Evolutionary conservation across 2,888 invertebrate genomes (phyloP), one percentile per base, ranked within the genome.

Genomic region (Synanthedon tipuliformis): DNA sequence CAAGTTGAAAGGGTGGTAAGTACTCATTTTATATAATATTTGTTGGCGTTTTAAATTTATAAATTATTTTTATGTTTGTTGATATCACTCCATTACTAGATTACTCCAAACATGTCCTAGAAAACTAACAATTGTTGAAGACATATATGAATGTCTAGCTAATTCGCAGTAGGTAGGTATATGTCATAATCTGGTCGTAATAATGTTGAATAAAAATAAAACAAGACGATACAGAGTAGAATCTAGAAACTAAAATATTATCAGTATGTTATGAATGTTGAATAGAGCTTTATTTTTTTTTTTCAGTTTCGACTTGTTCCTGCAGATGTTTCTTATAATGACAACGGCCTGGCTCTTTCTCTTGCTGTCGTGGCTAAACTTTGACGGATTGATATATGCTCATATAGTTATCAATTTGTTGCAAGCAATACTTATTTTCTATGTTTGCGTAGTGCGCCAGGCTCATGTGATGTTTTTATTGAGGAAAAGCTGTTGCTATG

Each of bases 1-100:
- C 66, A 95, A 95, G 80, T 86, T 95, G 57, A 93, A 94, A 75
- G 93, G 94, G 78, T 94, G 92, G 94, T 94, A 79, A 68, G 80
- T 68, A 56, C 34, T 50, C 23, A 10, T 41, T 52, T 40, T 23
- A 40, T 50, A n/a, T n/a, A n/a, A n/a, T n/a, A 52, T 49, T 41
- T 51, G 45, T 10, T 8, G 10, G 10, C 10, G 34, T 34, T 34
- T 34, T 34, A 10, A 34, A 34, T 34, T 34, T 34, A 10, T 10
- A 10, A 3, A 10, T 23, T 8, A 34, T 8, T 34, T 8, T 10
- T 10, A 34, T 34, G 2, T 34, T 34, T 34, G 8, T 34, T 10
- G 27, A 34, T 2, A 10, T 34, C 34, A 8, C 34, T 53, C 13
- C 4, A 51, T 27, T 5, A 27, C 27, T 27, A 27, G 7, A 27